Conservation (phyloP, 2,113 vertebrate genomes). For the Dasypus novemcinctus region DNA sequence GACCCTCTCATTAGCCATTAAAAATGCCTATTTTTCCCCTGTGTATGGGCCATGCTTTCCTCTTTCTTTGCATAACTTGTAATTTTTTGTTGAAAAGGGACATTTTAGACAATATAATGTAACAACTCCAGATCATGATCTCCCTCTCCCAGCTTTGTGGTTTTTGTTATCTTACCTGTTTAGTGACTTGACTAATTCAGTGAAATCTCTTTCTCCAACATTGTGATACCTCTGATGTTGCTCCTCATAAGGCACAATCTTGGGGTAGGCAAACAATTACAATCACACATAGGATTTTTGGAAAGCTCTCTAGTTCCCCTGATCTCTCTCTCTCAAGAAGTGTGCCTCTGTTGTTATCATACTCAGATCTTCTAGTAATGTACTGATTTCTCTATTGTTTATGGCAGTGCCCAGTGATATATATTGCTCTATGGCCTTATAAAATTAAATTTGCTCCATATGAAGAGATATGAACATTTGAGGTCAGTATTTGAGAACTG, state of each 20-base stretch:
- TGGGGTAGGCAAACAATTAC: background rate
- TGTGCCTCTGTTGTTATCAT: background rate
- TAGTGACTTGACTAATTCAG: background rate
- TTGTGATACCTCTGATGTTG: background rate
- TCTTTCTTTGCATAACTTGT: background rate
- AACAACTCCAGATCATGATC: background rate
- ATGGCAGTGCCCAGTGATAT: background rate
- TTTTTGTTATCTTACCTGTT: background rate
- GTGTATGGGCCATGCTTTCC: background rate
- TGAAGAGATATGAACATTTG: background rate
- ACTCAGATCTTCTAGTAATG: background rate
- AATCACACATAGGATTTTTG: background rate
- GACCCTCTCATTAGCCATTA: background rate
- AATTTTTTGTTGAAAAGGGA: no score
- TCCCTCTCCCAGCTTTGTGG: background rate
- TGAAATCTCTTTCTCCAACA: background rate
- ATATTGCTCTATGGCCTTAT: background rate
- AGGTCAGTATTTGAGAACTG: background rate
- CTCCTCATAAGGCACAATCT: background rate
- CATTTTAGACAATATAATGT: no score
- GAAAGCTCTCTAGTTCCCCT: background rate
- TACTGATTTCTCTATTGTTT: constrained; percentile 37
- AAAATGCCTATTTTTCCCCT: background rate
- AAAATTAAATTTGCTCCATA: constrained; percentile 26
- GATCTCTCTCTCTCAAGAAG: background rate